Conservation (phyloP, 2,113 vertebrate genomes). For the Cyrtonyx montezumae region DNA sequence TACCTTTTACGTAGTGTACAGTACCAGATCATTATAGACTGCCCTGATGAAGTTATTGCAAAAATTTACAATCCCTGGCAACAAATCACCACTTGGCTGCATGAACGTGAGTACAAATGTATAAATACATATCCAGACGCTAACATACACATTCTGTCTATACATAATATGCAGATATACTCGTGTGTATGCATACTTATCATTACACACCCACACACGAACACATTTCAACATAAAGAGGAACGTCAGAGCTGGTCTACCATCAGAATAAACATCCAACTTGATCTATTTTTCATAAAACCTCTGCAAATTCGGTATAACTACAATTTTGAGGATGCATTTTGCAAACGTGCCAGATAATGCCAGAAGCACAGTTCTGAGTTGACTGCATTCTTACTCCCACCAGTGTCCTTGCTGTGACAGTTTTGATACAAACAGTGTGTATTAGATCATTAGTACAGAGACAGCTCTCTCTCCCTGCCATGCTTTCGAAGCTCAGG, state of each 20-base stretch:
- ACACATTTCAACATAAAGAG: not conserved
- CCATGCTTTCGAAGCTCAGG: slow-evolving; percentile 4
- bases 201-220: not conserved
- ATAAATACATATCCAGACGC: not conserved
- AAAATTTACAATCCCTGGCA: not conserved
- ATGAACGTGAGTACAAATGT: not conserved
- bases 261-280: slow-evolving; percentile 5
- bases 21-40: not conserved
- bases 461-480: slow-evolving; percentile 14
- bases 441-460: slow-evolving; percentile 38
- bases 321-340: slow-evolving; percentile 10
- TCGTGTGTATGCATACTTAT: not conserved
- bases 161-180: not conserved
- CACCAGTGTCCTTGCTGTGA: slow-evolving; percentile 53
- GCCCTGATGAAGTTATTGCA: not conserved
- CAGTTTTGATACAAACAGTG: slow-evolving; percentile 40
- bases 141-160: not conserved
- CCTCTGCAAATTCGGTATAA: slow-evolving; percentile 44
- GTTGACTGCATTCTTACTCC: slow-evolving; percentile 15
- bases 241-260: not conserved
- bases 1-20: not conserved
- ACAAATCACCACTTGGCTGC: not conserved
- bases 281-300: slow-evolving; percentile 31
- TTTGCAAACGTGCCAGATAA: slow-evolving; percentile 40
- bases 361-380: slow-evolving; percentile 31